A percentile compares a stretch with the other conserved stretches of the same genome.
Evolutionary conservation across 2,113 vertebrate species (phyloP).

Genomic region (Nibea coibor): DNA sequence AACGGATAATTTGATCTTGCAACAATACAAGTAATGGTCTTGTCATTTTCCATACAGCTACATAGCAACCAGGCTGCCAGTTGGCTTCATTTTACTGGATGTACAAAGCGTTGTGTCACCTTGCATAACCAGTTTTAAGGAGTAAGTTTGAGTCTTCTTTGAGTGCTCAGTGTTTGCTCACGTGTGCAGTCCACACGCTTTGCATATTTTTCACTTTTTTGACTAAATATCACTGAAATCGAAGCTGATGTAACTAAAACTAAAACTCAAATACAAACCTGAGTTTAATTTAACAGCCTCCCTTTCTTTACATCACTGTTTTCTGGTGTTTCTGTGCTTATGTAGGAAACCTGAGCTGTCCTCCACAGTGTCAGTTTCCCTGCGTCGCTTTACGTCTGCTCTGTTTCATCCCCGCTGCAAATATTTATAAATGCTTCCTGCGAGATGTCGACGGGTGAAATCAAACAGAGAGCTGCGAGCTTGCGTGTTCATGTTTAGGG

Average conservation of each 20-base stretch:
- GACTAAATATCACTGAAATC: background rate
- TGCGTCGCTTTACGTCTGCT: background rate
- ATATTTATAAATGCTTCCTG: constrained; percentile 26
- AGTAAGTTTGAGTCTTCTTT: too few species aligned
- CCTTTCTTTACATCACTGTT: background rate
- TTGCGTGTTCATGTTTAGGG: background rate
- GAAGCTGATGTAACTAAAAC: background rate
- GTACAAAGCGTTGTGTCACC: background rate
- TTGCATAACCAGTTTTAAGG: background rate
- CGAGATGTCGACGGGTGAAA: background rate
- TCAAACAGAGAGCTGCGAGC: background rate
- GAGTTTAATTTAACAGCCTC: background rate
- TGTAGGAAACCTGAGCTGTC: background rate
- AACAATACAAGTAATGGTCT: constrained; percentile 26
- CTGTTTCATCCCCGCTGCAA: constrained; percentile 17
- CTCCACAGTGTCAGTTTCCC: background rate
- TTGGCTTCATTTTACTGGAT: constrained; percentile 9
- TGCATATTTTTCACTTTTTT: background rate
- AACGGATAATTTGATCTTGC: constrained; percentile 53
- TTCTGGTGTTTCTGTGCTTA: background rate
- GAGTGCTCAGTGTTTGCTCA: background rate
- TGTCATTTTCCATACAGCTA: constrained; percentile 46
- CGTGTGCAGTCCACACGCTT: background rate
- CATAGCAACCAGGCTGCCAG: constrained; percentile 25
- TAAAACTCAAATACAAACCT: background rate